Evolutionary conservation across 2,113 vertebrate species (phyloP).

Genomic region (Pampusana beccarii): DNA sequence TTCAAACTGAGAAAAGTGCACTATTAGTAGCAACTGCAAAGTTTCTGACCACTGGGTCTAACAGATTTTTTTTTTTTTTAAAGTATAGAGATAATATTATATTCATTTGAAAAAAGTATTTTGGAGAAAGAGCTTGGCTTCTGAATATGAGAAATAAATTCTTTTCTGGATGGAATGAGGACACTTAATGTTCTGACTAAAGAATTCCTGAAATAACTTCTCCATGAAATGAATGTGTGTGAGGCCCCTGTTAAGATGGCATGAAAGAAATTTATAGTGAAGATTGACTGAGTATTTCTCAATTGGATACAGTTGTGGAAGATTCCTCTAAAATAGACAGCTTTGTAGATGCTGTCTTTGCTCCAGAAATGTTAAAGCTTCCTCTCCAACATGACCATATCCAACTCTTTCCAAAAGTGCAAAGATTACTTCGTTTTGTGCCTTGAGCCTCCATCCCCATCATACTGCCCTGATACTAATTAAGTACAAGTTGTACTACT

Average conservation of each 20-base stretch:
- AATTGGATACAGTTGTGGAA: not conserved
- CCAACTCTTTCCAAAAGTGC: not conserved
- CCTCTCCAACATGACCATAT: not conserved
- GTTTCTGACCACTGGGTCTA: slow-evolving; percentile 5
- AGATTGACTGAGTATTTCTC: not conserved
- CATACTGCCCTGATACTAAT: not conserved
- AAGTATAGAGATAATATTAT: not conserved
- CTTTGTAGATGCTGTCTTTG: not conserved
- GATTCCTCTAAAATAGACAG: not conserved
- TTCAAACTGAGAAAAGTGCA: not conserved
- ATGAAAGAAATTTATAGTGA: not conserved
- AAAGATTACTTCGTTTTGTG: not conserved
- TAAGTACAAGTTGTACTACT: not conserved
- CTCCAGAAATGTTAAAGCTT: not conserved
- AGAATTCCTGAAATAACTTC: not conserved
- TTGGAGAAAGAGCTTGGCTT: not conserved
- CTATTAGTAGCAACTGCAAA: slow-evolving; percentile 1
- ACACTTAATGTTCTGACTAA: not conserved
- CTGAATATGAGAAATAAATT: not conserved
- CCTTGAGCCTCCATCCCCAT: not conserved
- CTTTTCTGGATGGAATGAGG: not conserved
- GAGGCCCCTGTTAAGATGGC: not conserved
- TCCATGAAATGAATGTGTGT: not conserved
- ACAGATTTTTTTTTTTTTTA: not conserved
- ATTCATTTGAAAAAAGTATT: not conserved